phyloP scores from a whole-genome alignment of 1,140 invertebrate species.

The Halesus radiatus region DNA sequence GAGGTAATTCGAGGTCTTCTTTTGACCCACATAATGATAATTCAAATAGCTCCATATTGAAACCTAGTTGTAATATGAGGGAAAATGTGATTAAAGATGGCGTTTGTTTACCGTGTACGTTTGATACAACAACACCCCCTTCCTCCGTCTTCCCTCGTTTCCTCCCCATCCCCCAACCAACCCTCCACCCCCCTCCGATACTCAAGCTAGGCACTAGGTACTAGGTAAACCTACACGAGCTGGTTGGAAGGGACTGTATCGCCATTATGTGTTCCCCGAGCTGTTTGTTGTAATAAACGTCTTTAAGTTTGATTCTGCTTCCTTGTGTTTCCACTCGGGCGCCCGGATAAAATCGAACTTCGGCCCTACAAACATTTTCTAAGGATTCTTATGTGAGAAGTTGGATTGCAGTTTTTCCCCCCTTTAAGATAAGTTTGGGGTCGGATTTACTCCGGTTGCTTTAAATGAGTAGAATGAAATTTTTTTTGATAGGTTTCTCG shows the following conservation, averaged over 20 bases:
- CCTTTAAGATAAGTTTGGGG: constrained; percentile 49
- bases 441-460: constrained; percentile 48
- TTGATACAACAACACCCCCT: constrained; percentile 29
- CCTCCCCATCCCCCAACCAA: too few species aligned
- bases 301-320: constrained; percentile 57
- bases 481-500: constrained; percentile 52
- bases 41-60: not conserved
- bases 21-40: not conserved
- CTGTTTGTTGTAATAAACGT: constrained; percentile 57
- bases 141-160: not conserved
- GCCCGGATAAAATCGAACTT: constrained; percentile 57
- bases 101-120: constrained; percentile 33
- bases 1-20: too few species aligned
- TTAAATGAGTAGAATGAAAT: constrained; percentile 54
- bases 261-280: constrained; percentile 41
- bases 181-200: too few species aligned
- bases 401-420: constrained; percentile 57
- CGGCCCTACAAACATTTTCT: constrained; percentile 56
- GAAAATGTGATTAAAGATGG: constrained; percentile 35
- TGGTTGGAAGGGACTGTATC: constrained; percentile 11
- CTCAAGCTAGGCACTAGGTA: too few species aligned
- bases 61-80: not conserved
- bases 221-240: not conserved
- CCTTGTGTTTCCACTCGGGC: constrained; percentile 55
- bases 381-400: constrained; percentile 57